Percentiles rank a stretch among this genome's conserved stretches.
phyloP scores from a whole-genome alignment of 2,113 vertebrate genomes.

The Oryctolagus cuniculus region DNA sequence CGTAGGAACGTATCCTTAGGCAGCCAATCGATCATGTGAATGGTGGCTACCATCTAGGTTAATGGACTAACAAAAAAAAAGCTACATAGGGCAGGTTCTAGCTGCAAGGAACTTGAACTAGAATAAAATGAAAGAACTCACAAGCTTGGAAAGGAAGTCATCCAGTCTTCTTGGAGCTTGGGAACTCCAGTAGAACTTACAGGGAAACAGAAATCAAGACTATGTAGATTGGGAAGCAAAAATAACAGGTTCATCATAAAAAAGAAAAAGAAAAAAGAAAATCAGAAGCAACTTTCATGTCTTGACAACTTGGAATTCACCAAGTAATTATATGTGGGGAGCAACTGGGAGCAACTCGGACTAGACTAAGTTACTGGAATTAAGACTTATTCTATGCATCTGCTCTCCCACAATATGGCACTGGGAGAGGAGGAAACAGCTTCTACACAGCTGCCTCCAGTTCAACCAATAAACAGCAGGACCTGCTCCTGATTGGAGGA shows the following conservation, averaged over 20 bases:
- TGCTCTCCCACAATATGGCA: no score
- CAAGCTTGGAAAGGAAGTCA: neutral
- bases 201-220: neutral
- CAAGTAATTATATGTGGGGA: neutral
- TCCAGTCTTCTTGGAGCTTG: neutral
- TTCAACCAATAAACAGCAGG: no score
- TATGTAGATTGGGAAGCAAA: neutral
- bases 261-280: neutral
- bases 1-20: neutral
- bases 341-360: no score
- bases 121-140: neutral
- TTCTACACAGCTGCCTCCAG: no score
- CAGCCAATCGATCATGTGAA: neutral
- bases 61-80: neutral
- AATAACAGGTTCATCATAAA: neutral
- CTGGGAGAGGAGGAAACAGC: no score
- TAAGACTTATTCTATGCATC: no score
- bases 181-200: constrained; percentile 1
- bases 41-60: neutral
- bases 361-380: no score
- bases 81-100: neutral
- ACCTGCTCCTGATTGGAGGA: no score
- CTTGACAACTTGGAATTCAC: neutral
- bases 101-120: neutral
- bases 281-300: neutral